These are phyloP conservation scores for Cossypha caffra DNA, from an alignment of 2,797 vertebrate species.

Conservation along the genomic window DNA sequence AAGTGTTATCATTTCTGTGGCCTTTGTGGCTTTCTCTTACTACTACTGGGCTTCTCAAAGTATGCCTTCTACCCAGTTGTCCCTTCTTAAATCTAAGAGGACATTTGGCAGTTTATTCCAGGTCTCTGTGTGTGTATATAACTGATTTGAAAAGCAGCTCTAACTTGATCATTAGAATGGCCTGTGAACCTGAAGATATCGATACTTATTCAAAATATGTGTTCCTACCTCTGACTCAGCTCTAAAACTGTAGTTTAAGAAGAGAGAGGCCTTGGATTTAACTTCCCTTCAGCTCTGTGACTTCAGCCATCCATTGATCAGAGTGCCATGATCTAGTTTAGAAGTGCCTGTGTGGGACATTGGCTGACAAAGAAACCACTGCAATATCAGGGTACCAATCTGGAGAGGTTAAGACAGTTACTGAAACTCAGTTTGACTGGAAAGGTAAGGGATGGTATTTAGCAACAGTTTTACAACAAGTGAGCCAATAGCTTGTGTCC, in stretches of 20 bases:
- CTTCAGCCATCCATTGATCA: neutral
- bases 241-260: neutral
- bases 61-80: neutral
- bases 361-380: neutral
- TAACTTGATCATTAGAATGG: neutral
- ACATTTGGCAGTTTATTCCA: neutral
- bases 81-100: neutral
- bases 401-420: neutral
- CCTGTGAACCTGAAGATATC: neutral
- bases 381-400: neutral
- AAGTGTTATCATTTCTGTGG: neutral
- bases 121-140: neutral
- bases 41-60: neutral
- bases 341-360: neutral
- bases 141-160: neutral
- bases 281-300: neutral
- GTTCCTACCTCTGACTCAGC: neutral
- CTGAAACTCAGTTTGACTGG: neutral
- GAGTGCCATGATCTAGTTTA: neutral
- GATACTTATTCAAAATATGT: neutral
- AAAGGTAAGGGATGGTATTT: neutral
- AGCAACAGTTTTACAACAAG: neutral
- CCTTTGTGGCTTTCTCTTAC: neutral
- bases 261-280: neutral
- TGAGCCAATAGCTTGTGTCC: neutral